Base-by-base conservation (phyloP, 2,113 vertebrate genomes). In the Piprites chloris region DNA sequence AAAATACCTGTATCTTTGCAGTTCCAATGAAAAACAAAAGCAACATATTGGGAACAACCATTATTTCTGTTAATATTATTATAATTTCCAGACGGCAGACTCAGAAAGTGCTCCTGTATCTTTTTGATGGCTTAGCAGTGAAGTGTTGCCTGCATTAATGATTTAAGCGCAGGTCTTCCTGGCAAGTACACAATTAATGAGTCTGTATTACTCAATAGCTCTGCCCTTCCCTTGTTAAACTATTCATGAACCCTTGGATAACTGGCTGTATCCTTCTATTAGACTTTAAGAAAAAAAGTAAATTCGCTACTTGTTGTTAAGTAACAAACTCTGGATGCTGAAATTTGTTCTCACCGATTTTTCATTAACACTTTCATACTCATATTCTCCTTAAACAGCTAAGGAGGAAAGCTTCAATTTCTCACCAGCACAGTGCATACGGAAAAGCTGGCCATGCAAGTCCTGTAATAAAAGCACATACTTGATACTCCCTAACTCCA, bases 121-220 rank as follows among this genome's bases (percentile, higher is more conserved):
- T 97, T 93, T 96, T 95, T 95, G 96, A 96, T 93, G 96, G 97
- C 94, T 98, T 96, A 97, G 90, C 94, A 96, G 97, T 94, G 97
- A 98, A 98, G 97, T 82, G 97, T 96, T 97, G 97, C 97, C 97
- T 98, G 98, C 98, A 99, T 99, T 98, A 99, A 99, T 98, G 98
- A 99, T 99, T 99, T 98, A 99, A 98, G 97, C 92, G 97, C 96
- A 98, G 98, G 97, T 98, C 98, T 98, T 98, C 96, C 97, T 98
- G 98, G 98, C 97, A 98, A 97, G 98, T 98, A 79, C 98, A 98
- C 98, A 99, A 99, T 99, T 99, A 99, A 99, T 99, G 98, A 99
- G 98, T 94, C 98, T 97, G 97, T 98, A 98, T 99, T 98, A 99
- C 99, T 98, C 98, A 99, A 98, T 98, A 98, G 98, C 97, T 97